Conservation (phyloP, 2,888 invertebrate species). For the Aradus depressus region DNA sequence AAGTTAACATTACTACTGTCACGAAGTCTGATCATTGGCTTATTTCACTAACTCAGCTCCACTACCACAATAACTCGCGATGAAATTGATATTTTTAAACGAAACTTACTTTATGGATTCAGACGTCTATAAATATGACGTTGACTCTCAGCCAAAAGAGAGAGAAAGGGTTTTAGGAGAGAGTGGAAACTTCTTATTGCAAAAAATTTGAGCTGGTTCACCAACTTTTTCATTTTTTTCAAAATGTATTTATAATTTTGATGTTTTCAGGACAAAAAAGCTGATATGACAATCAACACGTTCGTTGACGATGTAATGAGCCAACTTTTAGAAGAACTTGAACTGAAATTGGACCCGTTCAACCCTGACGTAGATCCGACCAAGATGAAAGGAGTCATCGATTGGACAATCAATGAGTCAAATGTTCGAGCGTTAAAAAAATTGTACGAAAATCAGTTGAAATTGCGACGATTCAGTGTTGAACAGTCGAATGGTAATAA, state of each 20-base stretch:
- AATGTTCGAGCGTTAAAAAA: conserved; percentile 51
- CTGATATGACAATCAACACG: conserved; percentile 74
- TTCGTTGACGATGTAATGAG: conserved; percentile 77
- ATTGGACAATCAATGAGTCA: conserved; percentile 61
- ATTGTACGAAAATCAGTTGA: conserved; percentile 40
- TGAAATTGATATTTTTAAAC: no score
- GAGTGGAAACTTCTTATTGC: no score
- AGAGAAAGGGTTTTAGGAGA: not conserved
- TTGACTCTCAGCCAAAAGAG: not conserved
- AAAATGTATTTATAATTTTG: conserved; percentile 5
- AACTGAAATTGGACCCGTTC: conserved; percentile 63
- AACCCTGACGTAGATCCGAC: conserved; percentile 54
- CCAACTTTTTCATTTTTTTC: not conserved
- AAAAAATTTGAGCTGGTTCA: not conserved
- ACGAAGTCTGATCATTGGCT: no score
- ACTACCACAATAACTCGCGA: no score
- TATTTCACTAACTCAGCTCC: no score
- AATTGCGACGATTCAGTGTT: conserved; percentile 12
- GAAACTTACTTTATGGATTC: not conserved
- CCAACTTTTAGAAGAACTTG: conserved; percentile 60
- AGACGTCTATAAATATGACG: not conserved
- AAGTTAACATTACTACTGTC: no score
- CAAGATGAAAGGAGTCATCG: conserved; percentile 43
- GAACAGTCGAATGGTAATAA: no score
- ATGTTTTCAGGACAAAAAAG: conserved; percentile 67